phyloP scores from a whole-genome alignment of 2,113 vertebrate species.

The Climacteris rufus region DNA sequence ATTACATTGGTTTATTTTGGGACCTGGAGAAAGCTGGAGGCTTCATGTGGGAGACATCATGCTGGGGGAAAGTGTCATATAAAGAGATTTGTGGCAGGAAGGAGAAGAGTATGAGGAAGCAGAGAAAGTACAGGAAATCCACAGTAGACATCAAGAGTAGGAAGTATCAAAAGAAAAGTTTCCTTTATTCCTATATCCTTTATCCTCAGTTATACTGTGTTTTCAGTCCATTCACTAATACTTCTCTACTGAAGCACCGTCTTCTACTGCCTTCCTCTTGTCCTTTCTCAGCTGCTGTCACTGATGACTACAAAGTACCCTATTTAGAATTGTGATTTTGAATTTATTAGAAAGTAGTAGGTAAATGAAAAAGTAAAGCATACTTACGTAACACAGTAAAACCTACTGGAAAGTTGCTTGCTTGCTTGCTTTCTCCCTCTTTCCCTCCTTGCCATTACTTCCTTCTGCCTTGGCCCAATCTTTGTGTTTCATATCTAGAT shows the following conservation, averaged over 20 bases:
- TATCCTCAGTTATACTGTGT: not conserved
- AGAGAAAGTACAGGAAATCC: not conserved
- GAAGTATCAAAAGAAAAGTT: not conserved
- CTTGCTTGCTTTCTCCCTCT: not conserved
- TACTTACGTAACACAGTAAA: not conserved
- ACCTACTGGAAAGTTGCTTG: not conserved
- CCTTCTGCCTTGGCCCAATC: not conserved
- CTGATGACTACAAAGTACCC: not conserved
- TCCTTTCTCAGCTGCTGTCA: not conserved
- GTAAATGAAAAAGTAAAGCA: not conserved
- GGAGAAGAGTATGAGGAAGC: not conserved
- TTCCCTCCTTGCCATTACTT: not conserved
- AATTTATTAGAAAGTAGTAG: not conserved
- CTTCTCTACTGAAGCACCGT: not conserved
- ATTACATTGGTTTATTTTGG: not conserved
- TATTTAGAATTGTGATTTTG: not conserved
- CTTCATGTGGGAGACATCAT: not conserved
- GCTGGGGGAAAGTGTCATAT: not conserved
- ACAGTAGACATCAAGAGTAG: not conserved
- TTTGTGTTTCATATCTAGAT: not conserved
- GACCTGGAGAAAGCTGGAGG: not conserved
- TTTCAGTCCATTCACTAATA: not conserved
- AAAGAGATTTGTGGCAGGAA: not conserved
- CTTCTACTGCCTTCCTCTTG: not conserved
- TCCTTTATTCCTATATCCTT: not conserved